These are phyloP conservation scores for Polyodon spathula DNA, from an alignment of 2,113 vertebrate genomes.

Conservation along the genomic window DNA sequence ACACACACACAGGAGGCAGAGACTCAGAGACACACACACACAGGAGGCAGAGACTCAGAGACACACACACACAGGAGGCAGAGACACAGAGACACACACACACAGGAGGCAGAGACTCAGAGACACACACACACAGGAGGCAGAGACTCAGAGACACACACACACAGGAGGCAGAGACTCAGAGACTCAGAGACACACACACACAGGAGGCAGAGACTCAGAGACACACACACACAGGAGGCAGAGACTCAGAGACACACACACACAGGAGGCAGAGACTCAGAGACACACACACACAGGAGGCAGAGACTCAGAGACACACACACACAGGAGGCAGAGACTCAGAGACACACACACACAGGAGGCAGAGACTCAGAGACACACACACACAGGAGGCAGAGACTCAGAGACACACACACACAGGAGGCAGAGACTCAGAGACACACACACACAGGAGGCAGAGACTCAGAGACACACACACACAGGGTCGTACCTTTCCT, in stretches of 20 bases:
- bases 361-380: background rate
- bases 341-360: background rate
- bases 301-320: no score
- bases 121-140: background rate
- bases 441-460: background rate
- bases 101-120: no score
- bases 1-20: background rate
- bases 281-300: background rate
- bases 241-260: no score
- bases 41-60: no score
- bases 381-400: no score
- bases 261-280: no score
- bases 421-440: constrained; percentile 8
- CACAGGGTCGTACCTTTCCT: constrained; percentile 58
- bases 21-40: no score
- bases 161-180: no score
- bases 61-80: background rate
- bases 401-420: constrained; percentile 10
- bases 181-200: no score
- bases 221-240: background rate
- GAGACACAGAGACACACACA: no score
- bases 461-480: background rate
- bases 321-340: background rate
- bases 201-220: no score
- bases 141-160: no score